Conservation (phyloP, 2,888 invertebrate genomes). For the Drosophila histrio region DNA sequence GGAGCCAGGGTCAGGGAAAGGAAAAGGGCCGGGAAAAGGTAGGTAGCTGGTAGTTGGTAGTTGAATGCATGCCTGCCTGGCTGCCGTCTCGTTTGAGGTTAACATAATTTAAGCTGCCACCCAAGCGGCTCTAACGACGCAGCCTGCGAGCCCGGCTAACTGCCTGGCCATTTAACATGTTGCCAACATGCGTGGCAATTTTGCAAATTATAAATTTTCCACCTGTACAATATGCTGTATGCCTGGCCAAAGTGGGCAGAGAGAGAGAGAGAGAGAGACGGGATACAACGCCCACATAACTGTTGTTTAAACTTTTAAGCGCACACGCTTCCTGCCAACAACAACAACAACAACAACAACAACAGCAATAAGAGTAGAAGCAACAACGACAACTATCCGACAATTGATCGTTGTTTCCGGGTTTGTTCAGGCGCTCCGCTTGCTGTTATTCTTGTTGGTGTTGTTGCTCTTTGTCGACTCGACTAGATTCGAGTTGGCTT, state of each 20-base stretch:
- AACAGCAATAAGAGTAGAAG: background rate
- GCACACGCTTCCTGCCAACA: conserved; percentile 58
- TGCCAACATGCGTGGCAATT: conserved; percentile 78
- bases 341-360: conserved; percentile 20
- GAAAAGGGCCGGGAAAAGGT: conserved; percentile 14
- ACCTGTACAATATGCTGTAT: conserved; percentile 76
- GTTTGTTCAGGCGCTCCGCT: conserved; percentile 21
- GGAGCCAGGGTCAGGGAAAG: conserved; percentile 6
- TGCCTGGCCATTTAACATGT: conserved; percentile 73
- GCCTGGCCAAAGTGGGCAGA: conserved; percentile 14
- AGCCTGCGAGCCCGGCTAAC: conserved; percentile 42
- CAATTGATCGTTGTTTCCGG: conserved; percentile 78
- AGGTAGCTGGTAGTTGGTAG: conserved; percentile 23
- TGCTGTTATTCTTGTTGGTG: background rate
- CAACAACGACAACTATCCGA: conserved; percentile 61
- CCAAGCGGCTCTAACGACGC: conserved; percentile 57
- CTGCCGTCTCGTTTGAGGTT: conserved; percentile 74
- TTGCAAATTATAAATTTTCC: conserved; percentile 83
- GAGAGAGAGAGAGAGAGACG: background rate
- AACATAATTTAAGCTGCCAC: conserved; percentile 75
- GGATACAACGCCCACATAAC: conserved; percentile 42
- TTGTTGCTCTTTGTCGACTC: conserved; percentile 22
- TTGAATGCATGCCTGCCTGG: conserved; percentile 12
- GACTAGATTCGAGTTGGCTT: conserved; percentile 44
- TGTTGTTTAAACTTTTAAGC: conserved; percentile 71